Evolutionary conservation across 2,888 invertebrate species (phyloP).

Genomic region (Allolobophora icterica): DNA sequence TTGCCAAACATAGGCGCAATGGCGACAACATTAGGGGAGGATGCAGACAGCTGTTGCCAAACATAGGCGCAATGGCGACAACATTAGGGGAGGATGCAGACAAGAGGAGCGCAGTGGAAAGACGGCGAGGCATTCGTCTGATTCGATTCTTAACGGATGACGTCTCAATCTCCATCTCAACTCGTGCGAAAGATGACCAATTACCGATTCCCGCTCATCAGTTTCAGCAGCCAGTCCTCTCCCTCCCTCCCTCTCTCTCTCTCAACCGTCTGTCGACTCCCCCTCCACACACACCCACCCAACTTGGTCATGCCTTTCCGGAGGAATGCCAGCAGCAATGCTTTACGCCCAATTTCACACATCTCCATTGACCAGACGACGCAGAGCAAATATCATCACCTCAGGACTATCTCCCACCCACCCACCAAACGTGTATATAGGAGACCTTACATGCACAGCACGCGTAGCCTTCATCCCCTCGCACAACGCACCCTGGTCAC

Average conservation of each 20-base stretch:
- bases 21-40: too few species aligned
- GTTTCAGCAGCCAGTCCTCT: not conserved
- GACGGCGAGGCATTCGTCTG: not conserved
- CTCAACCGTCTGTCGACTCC: not conserved
- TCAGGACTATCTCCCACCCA: not conserved
- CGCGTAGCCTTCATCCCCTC: too few species aligned
- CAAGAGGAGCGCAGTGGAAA: not conserved
- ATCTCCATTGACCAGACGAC: not conserved
- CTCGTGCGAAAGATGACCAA: slow-evolving; percentile 6
- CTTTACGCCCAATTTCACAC: not conserved
- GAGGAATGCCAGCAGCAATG: not conserved
- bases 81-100: not conserved
- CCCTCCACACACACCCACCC: not conserved
- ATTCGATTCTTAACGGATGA: slow-evolving; percentile 17
- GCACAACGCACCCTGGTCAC: too few species aligned
- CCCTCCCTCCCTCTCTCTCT: not conserved
- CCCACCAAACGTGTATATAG: too few species aligned
- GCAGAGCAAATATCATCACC: not conserved
- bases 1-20: too few species aligned
- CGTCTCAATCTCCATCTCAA: not conserved
- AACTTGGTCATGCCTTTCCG: not conserved
- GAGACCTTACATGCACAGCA: too few species aligned
- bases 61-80: too few species aligned
- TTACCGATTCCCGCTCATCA: not conserved
- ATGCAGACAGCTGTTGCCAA: not conserved